Percentiles rank a stretch among this genome's conserved stretches.
Conservation (phyloP, 2,797 vertebrate genomes). For the Coregonus sp. region DNA sequence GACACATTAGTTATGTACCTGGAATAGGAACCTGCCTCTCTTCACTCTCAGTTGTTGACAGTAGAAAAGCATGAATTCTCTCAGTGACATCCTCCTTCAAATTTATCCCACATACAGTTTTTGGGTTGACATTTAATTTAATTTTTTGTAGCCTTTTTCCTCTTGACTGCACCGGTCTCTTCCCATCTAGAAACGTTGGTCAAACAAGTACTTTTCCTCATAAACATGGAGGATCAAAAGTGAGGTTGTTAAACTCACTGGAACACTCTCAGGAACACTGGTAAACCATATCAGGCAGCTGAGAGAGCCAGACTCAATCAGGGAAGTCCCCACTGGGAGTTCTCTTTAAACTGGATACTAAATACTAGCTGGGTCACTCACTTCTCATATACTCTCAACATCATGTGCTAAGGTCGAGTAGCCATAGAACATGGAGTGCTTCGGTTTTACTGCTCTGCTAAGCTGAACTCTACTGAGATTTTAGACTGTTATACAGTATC, state of each 20-base stretch:
- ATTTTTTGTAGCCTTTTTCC: not conserved
- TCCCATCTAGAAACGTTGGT: not conserved
- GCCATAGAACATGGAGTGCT: not conserved
- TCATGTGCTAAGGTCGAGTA: not conserved
- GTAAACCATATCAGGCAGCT: not conserved
- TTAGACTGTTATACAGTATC: not conserved
- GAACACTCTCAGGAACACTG: conserved; percentile 10
- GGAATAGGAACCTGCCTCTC: not conserved
- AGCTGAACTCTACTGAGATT: not conserved
- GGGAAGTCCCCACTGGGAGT: conserved; percentile 7
- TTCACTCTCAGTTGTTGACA: not conserved
- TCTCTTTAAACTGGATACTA: conserved; percentile 14
- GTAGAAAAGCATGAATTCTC: not conserved
- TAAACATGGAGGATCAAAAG: conserved; percentile 10
- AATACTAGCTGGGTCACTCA: conserved; percentile 12
- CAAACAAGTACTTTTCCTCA: conserved; percentile 24
- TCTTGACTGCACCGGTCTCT: not conserved
- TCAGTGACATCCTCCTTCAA: not conserved
- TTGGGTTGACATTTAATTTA: not conserved
- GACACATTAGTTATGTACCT: not conserved
- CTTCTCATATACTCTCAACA: not conserved
- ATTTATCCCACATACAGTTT: not conserved
- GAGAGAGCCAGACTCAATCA: conserved; percentile 25
- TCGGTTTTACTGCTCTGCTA: not conserved
- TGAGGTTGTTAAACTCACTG: conserved; percentile 25